Evolutionary conservation across 2,797 vertebrate genomes (phyloP).

Genomic region (Poliocrania exsul): DNA sequence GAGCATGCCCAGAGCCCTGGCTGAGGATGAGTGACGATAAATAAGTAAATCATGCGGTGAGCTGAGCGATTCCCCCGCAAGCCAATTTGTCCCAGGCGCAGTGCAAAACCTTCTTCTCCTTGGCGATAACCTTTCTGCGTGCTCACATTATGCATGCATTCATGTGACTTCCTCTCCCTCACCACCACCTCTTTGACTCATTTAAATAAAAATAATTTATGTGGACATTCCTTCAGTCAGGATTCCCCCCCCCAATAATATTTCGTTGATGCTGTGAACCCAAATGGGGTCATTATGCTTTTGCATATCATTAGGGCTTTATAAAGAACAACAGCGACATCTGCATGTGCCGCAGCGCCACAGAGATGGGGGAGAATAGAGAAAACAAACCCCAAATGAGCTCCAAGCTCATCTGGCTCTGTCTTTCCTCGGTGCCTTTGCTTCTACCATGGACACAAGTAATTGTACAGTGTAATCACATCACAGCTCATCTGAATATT

Average conservation of each 20-base stretch:
- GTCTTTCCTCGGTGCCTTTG: slow-evolving; percentile 60
- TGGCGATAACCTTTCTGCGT: slow-evolving; percentile 80
- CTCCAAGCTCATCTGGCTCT: slow-evolving; percentile 64
- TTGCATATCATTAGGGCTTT: slow-evolving; percentile 87
- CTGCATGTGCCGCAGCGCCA: slow-evolving; percentile 93
- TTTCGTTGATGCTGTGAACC: slow-evolving; percentile 70
- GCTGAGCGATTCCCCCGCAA: slow-evolving; percentile 71
- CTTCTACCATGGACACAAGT: slow-evolving; percentile 67
- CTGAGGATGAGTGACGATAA: slow-evolving; percentile 49
- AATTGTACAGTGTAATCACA: slow-evolving; percentile 89
- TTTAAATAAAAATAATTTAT: slow-evolving; percentile 85
- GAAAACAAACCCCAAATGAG: slow-evolving; percentile 68
- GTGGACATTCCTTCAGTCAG: slow-evolving; percentile 82
- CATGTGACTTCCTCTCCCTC: slow-evolving; percentile 81
- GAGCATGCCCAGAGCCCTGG: slow-evolving; percentile 38
- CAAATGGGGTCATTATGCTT: slow-evolving; percentile 79
- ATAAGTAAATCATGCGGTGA: slow-evolving; percentile 39
- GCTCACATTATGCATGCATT: slow-evolving; percentile 90
- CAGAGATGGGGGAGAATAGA: slow-evolving; percentile 74
- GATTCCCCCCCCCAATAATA: slow-evolving; percentile 64
- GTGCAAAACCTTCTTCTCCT: slow-evolving; percentile 68
- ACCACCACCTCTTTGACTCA: slow-evolving; percentile 69
- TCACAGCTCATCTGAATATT: slow-evolving; percentile 89
- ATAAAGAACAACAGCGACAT: slow-evolving; percentile 99
- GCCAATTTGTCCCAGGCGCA: slow-evolving; percentile 70